These are phyloP conservation scores for Peromyscus aztecus DNA, from an alignment of 2,797 vertebrate species.

Conservation along the genomic window DNA sequence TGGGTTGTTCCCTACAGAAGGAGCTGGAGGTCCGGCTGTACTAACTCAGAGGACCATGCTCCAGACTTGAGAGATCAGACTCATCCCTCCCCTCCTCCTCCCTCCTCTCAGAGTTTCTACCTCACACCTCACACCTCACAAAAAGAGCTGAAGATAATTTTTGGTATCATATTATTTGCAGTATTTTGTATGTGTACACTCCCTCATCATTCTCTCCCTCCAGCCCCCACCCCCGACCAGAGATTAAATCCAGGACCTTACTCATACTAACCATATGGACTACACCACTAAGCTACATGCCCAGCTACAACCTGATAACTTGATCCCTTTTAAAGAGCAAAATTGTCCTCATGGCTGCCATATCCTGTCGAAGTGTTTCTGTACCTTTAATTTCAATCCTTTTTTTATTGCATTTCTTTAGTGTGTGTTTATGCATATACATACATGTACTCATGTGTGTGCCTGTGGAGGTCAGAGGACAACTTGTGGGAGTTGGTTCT, in stretches of 20 bases:
- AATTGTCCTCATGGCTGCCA: background rate
- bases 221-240: background rate
- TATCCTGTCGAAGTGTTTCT: background rate
- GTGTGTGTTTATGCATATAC: background rate
- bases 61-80: background rate
- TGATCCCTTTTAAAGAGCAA: slow-evolving; percentile 17
- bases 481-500: background rate
- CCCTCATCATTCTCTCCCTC: background rate
- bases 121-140: background rate
- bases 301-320: background rate
- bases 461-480: background rate
- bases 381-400: background rate
- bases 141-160: background rate
- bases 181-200: background rate
- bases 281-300: background rate
- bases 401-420: background rate
- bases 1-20: background rate
- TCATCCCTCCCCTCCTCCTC: background rate
- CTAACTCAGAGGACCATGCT: background rate
- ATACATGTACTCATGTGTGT: fast-evolving
- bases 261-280: too few relatives aligned
- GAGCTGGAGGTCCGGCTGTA: background rate
- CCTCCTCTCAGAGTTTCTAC: background rate
- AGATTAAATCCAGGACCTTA: background rate
- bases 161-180: background rate